Evolutionary conservation across 1,140 invertebrate genomes (phyloP).

Genomic region (Gonioctena quinquepunctata): DNA sequence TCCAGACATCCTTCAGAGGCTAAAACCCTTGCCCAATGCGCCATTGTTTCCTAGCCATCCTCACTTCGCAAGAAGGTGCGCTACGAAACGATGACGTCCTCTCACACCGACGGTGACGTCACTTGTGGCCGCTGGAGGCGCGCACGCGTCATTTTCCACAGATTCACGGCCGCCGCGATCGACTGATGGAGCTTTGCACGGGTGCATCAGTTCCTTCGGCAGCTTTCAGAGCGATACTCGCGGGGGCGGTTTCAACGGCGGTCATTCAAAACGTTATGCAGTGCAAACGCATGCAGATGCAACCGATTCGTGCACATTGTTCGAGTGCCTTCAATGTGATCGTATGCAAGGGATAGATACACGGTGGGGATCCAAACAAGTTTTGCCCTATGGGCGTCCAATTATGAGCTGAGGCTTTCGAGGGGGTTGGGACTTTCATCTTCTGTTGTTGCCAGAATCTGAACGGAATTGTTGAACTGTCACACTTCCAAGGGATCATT

Average conservation of each 20-base stretch:
- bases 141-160: slow-evolving; percentile 10
- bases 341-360: neutral
- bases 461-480: neutral
- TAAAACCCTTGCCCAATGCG: no score
- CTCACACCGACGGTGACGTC: slow-evolving; percentile 8
- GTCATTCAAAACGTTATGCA: slow-evolving; percentile 1
- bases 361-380: neutral
- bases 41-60: neutral
- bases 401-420: no score
- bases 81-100: slow-evolving; percentile 1
- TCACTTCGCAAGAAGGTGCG: neutral
- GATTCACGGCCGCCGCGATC: slow-evolving; percentile 18
- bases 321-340: neutral
- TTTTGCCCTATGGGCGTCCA: no score
- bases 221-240: neutral
- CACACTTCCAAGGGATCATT: no score
- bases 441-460: no score
- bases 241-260: neutral
- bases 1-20: no score
- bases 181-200: slow-evolving; percentile 4
- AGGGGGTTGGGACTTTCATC: neutral
- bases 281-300: neutral
- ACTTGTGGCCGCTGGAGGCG: neutral
- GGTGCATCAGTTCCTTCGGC: neutral
- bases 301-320: neutral